Evolutionary conservation across 92 coral and sea anemone genomes (phyloP).

Genomic region (Chrysogorgia sp.): DNA sequence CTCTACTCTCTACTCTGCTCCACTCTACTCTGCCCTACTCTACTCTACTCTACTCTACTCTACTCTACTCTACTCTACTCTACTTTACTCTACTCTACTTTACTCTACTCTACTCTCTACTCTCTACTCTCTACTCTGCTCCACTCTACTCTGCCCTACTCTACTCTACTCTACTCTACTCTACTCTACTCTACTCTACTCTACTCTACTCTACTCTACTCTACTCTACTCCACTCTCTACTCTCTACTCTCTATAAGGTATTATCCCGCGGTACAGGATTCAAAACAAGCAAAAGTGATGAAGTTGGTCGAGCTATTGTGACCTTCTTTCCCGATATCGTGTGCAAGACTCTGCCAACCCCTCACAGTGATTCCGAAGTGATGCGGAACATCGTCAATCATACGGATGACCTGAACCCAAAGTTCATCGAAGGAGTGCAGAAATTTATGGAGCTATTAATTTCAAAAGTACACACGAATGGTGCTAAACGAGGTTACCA

Average conservation of each 20-base stretch:
- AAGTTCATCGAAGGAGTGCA: constrained; percentile 28
- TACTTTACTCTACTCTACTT: too few species aligned
- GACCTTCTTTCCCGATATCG: constrained; percentile 37
- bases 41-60: too few species aligned
- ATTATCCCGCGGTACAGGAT: constrained; percentile 22
- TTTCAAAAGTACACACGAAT: constrained; percentile 12
- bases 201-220: too few species aligned
- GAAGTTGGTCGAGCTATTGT: constrained; percentile 38
- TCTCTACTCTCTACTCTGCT: too few species aligned
- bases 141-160: too few species aligned
- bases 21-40: too few species aligned
- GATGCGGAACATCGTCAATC: constrained; percentile 25
- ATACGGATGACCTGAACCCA: constrained; percentile 31
- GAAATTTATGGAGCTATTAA: constrained; percentile 28
- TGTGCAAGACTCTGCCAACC: constrained; percentile 35
- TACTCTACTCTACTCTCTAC: too few species aligned
- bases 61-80: too few species aligned
- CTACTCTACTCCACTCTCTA: too few species aligned
- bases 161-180: too few species aligned
- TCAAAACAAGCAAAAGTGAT: constrained; percentile 17
- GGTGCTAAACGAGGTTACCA: constrained; percentile 45
- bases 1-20: too few species aligned
- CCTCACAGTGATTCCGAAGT: constrained; percentile 29
- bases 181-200: neutral
- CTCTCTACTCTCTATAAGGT: too few species aligned